These are phyloP conservation scores for Pampus argenteus DNA, from an alignment of 2,797 vertebrate species.

Conservation along the genomic window DNA sequence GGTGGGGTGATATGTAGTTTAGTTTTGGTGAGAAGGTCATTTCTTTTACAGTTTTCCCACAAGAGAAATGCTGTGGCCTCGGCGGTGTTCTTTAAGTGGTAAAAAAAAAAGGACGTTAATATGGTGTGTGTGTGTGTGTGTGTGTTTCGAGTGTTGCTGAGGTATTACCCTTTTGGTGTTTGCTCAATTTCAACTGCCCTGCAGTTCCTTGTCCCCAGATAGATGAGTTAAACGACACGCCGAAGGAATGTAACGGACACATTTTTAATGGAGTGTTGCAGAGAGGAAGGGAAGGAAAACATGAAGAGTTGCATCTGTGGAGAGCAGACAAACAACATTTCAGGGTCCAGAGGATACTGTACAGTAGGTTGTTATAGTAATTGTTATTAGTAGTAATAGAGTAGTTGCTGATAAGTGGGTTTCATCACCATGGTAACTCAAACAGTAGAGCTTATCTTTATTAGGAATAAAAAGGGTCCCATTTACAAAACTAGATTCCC, in stretches of 20 bases:
- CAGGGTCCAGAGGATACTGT: not conserved
- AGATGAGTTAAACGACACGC: slow-evolving; percentile 56
- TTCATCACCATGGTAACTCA: slow-evolving; percentile 6
- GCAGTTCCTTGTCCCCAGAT: slow-evolving; percentile 53
- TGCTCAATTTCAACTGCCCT: slow-evolving; percentile 69
- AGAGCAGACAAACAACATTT: slow-evolving; percentile 37
- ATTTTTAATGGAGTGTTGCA: slow-evolving; percentile 68
- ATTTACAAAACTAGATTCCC: not conserved
- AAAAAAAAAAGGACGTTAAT: too few relatives aligned
- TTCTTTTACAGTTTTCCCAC: too few relatives aligned
- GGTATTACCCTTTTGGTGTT: slow-evolving; percentile 55
- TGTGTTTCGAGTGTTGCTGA: not conserved
- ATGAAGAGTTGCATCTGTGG: slow-evolving; percentile 30
- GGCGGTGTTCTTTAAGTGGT: too few relatives aligned
- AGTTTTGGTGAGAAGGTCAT: too few relatives aligned
- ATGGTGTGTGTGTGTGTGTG: slow-evolving; percentile 10
- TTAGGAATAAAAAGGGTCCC: too few relatives aligned
- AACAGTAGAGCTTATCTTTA: not conserved
- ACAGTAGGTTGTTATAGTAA: too few relatives aligned
- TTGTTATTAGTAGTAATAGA: not conserved
- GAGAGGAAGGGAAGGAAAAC: slow-evolving; percentile 45
- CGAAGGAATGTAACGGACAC: slow-evolving; percentile 59
- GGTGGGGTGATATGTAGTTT: too few relatives aligned
- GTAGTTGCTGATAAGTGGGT: not conserved
- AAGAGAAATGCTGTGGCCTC: too few relatives aligned